Percentiles rank a stretch among this genome's conserved stretches.
Evolutionary conservation across 2,797 vertebrate species (phyloP).

Genomic region (Pterois miles): DNA sequence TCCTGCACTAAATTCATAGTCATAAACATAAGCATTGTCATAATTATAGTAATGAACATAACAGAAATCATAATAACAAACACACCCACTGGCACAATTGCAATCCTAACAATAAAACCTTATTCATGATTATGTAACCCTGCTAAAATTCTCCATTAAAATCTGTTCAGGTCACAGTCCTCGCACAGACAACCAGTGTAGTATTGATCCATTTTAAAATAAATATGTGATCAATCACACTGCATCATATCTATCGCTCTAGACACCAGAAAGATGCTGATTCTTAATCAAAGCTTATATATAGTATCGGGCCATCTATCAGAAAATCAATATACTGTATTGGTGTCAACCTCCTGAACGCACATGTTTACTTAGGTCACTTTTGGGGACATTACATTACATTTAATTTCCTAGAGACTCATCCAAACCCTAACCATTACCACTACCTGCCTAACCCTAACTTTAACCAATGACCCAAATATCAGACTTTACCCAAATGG

Average conservation of each 20-base stretch:
- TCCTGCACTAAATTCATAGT: background rate
- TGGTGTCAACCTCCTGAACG: background rate
- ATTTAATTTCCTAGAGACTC: too few relatives aligned
- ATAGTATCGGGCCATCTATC: slow-evolving; percentile 29
- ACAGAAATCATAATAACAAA: background rate
- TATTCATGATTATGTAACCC: slow-evolving; percentile 5
- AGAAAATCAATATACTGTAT: slow-evolving; percentile 42
- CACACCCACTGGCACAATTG: background rate
- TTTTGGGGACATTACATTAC: background rate
- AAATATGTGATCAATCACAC: slow-evolving; percentile 43
- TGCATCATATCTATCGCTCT: slow-evolving; percentile 12
- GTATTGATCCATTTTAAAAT: slow-evolving; percentile 24
- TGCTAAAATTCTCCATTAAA: background rate
- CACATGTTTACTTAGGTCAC: background rate
- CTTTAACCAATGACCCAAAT: background rate
- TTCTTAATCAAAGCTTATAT: slow-evolving; percentile 32
- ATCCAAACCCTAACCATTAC: background rate
- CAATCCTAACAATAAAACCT: background rate
- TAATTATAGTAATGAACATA: background rate
- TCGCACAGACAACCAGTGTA: background rate
- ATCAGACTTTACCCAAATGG: too few relatives aligned
- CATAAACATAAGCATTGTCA: background rate
- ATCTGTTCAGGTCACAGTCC: background rate
- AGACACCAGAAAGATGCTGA: slow-evolving; percentile 20
- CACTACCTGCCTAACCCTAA: background rate